Evolutionary conservation across 2,888 invertebrate species (phyloP).

Genomic region (Crocallis elinguaria): DNA sequence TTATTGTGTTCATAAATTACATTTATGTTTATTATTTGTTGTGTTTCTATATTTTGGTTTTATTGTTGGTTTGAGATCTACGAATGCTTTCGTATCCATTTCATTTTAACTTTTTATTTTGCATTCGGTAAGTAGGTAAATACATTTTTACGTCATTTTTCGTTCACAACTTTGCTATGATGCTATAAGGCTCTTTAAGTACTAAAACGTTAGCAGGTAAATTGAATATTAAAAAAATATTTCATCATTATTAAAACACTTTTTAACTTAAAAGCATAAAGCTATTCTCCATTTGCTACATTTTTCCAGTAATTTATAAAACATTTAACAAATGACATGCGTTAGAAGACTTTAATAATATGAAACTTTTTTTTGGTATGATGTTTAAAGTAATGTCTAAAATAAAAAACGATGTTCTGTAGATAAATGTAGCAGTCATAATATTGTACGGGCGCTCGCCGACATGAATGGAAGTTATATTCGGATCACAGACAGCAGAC

Average conservation of each 20-base stretch:
- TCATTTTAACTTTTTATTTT: too few species aligned
- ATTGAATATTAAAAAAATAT: too few species aligned
- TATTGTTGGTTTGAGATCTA: not conserved
- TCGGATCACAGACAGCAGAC: constrained; percentile 62
- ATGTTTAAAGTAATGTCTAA: not conserved
- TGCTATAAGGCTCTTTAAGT: too few species aligned
- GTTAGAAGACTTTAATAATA: not conserved
- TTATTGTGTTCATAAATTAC: constrained; percentile 35
- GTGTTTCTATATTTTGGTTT: constrained; percentile 29
- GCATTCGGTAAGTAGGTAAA: too few species aligned
- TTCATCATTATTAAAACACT: too few species aligned
- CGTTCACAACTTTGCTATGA: too few species aligned
- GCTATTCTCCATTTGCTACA: not conserved
- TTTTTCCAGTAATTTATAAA: not conserved
- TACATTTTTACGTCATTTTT: too few species aligned
- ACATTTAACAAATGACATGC: constrained; percentile 9
- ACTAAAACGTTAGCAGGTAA: too few species aligned
- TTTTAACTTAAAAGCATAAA: not conserved
- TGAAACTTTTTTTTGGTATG: not conserved
- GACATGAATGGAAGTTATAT: constrained; percentile 66
- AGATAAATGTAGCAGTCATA: constrained; percentile 44
- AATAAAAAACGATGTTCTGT: constrained; percentile 23
- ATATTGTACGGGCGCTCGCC: constrained; percentile 49
- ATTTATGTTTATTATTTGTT: constrained; percentile 34
- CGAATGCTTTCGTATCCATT: not conserved